Evolutionary conservation across 64 coral and sea anemone species (phyloP).

Genomic region (Anthopleura sola): DNA sequence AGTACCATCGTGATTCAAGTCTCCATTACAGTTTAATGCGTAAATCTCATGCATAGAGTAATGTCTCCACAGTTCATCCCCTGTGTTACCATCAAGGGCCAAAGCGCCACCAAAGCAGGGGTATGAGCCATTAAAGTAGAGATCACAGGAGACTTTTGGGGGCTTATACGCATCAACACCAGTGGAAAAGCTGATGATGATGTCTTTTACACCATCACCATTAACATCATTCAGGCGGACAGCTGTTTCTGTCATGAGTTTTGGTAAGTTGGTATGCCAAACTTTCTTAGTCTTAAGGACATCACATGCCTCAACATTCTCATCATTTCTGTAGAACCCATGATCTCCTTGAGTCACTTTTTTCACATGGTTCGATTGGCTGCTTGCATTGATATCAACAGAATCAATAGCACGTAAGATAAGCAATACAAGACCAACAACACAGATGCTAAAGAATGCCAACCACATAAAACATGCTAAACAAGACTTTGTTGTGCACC

Average conservation of each 20-base stretch:
- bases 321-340: background rate
- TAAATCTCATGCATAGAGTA: constrained; percentile 98
- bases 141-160: constrained; percentile 84
- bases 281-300: constrained; percentile 54
- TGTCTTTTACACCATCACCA: constrained; percentile 85
- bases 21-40: constrained; percentile 94
- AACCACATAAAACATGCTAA: constrained; percentile 81
- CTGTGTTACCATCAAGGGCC: constrained; percentile 84
- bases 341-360: constrained; percentile 18
- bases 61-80: constrained; percentile 90
- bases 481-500: constrained; percentile 84
- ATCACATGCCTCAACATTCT: constrained; percentile 57
- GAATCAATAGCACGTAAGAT: constrained; percentile 68
- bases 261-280: constrained; percentile 75
- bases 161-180: constrained; percentile 85
- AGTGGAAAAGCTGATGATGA: constrained; percentile 91
- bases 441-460: constrained; percentile 76
- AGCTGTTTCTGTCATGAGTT: constrained; percentile 97
- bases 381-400: constrained; percentile 11
- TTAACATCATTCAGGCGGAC: constrained; percentile 91
- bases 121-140: constrained; percentile 90
- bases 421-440: constrained; percentile 70
- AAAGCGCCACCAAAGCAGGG: constrained; percentile 88
- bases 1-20: constrained; percentile 78
- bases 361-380: constrained; percentile 30